Evolutionary conservation across 1,140 invertebrate species (phyloP).

Genomic region (Drosophila gunungcola): DNA sequence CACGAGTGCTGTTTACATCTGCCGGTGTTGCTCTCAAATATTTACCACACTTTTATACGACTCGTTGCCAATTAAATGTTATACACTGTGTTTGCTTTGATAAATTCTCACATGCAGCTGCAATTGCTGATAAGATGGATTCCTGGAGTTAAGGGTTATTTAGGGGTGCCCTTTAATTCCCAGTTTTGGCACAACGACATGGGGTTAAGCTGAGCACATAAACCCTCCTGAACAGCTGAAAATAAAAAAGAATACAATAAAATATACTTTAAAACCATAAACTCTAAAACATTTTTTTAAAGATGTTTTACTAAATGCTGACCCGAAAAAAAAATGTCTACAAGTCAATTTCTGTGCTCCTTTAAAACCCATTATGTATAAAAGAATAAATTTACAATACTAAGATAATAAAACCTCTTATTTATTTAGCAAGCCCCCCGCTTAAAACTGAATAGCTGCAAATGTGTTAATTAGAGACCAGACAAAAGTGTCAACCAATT

Average conservation of each 20-base stretch:
- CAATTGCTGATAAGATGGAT: constrained; percentile 18
- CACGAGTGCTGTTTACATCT: constrained; percentile 18
- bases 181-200: constrained; percentile 1
- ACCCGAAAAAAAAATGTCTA: too few species aligned
- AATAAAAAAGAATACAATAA: neutral
- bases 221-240: neutral
- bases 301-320: too few species aligned
- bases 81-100: constrained; percentile 18
- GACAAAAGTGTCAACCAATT: constrained; percentile 36
- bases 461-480: constrained; percentile 2
- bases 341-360: too few species aligned
- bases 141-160: neutral
- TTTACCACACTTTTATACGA: constrained; percentile 55
- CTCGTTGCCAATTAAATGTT: constrained; percentile 58
- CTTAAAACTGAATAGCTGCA: neutral
- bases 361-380: too few species aligned
- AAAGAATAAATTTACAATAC: too few species aligned
- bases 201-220: neutral
- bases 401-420: too few species aligned
- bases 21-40: constrained; percentile 40
- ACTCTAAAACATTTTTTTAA: too few species aligned
- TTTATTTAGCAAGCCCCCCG: too few species aligned
- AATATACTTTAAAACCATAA: neutral
- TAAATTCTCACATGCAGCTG: constrained; percentile 24
- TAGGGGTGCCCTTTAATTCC: neutral